These are phyloP conservation scores for Plutomurus gul DNA, from an alignment of 1,140 invertebrate species.

Conservation along the genomic window DNA sequence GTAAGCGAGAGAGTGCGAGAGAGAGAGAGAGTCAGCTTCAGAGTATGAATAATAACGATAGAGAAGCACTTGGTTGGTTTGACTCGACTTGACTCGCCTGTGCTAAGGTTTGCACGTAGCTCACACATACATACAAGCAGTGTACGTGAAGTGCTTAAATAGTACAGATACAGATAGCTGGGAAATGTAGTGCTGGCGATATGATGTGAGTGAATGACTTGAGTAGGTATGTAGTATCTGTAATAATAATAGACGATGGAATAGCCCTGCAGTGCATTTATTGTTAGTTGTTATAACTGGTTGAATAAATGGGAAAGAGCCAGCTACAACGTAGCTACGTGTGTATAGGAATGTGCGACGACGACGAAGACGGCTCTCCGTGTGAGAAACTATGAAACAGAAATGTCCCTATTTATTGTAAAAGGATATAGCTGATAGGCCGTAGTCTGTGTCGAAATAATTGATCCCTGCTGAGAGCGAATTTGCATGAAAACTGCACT, in stretches of 20 bases:
- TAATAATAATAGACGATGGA: background rate
- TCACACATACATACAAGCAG: background rate
- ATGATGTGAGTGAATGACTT: background rate
- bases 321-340: too few species aligned
- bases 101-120: background rate
- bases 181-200: too few species aligned
- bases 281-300: background rate
- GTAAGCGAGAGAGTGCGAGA: too few species aligned
- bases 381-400: background rate
- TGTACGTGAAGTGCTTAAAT: too few species aligned
- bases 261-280: background rate
- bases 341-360: background rate
- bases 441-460: conserved; percentile 44
- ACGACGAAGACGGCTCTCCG: background rate
- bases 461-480: conserved; percentile 47
- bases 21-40: too few species aligned
- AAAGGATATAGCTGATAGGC: background rate
- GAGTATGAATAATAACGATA: conserved; percentile 22
- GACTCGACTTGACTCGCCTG: background rate
- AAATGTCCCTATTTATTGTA: conserved; percentile 23
- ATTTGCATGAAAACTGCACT: conserved; percentile 48
- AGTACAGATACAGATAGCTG: too few species aligned
- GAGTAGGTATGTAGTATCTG: background rate
- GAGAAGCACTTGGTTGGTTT: conserved; percentile 8
- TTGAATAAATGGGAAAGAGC: too few species aligned